Base-by-base conservation (phyloP, 2,797 vertebrate genomes). In the Chloroceryle amazona region DNA sequence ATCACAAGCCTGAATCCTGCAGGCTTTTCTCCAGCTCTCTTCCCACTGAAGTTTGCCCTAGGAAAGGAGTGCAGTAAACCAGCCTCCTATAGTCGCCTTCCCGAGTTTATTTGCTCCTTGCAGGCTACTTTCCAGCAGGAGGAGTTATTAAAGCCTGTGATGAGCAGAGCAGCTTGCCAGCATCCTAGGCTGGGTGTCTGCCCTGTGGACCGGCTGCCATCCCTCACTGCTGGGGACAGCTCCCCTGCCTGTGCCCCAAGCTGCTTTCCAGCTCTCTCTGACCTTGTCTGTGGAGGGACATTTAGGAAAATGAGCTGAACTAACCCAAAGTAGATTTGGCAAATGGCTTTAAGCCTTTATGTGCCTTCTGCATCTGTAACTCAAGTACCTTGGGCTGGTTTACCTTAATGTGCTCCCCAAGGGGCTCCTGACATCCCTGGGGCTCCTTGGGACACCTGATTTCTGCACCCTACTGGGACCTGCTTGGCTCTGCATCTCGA, bases 191-290 rank as follows among this genome's bases (percentile, higher is more conserved):
- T 79, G 66, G 22, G 57, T 1, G 5, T 41, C 54, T n/a, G n/a
- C 49, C 63, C 62, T 2, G 0, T 42, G 49, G n/a, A 55, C 39
- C 0, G 1, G 29, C 74, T 81, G 84, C 60, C 2, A 0, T 63
- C 79, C 58, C 49, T 39, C 0, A 0, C 41, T 6, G 4, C 33
- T 0, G 26, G 58, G 60, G 20, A 29, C 0, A 3, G 52, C 14
- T 42, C 23, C 57, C 29, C 55, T 81, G 35, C 29, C 12, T 1
- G 0, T 42, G 42, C 23, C 58, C 73, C 0, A 0, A 82, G 41
- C 79, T 1, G 1, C 37, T 58, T 81, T 37, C 47, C 51, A 51
- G 33, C 19, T 74, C 67, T 76, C 60, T 42, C 73, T 65, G 78
- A 35, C 54, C 28, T 73, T 60, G 25, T 54, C 61, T 54, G 13